Conservation (phyloP, 1,140 invertebrate genomes). For the Trichonephila clavipes region DNA sequence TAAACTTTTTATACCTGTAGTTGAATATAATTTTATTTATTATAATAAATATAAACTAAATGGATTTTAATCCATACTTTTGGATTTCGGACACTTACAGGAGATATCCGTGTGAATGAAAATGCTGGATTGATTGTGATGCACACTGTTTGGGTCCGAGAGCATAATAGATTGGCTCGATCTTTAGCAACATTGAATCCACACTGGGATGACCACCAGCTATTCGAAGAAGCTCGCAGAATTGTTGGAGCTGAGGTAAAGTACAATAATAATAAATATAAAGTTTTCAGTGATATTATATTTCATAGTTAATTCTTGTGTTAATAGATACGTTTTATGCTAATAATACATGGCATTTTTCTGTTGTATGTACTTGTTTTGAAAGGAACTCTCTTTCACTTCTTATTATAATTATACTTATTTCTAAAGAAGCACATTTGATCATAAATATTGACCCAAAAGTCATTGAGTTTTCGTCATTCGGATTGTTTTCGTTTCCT, state of each 20-base stretch:
- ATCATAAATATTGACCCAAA: too few species aligned
- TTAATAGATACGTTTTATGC: too few species aligned
- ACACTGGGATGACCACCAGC: conserved; percentile 80
- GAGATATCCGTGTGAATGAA: conserved; percentile 87
- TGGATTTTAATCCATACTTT: neutral
- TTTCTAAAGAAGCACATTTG: too few species aligned
- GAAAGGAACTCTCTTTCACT: too few species aligned
- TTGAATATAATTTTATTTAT: too few species aligned
- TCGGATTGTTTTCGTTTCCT: too few species aligned
- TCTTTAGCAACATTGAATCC: conserved; percentile 78
- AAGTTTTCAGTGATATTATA: neutral
- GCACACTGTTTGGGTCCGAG: conserved; percentile 82
- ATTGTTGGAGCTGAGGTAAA: conserved; percentile 84
- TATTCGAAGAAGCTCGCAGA: conserved; percentile 83
- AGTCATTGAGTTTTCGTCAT: too few species aligned
- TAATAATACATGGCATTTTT: too few species aligned
- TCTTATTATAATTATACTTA: too few species aligned
- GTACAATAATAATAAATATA: neutral
- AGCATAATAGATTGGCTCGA: conserved; percentile 80
- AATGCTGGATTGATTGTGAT: conserved; percentile 83
- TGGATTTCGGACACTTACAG: conserved; percentile 74
- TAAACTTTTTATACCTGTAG: too few species aligned
- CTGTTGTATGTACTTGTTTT: too few species aligned
- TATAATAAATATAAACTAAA: neutral
- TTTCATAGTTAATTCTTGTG: too few species aligned